Evolutionary conservation across 2,888 invertebrate species (phyloP), one percentile per base, ranked within the genome.

Genomic region (Steinernema carpocapsae): DNA sequence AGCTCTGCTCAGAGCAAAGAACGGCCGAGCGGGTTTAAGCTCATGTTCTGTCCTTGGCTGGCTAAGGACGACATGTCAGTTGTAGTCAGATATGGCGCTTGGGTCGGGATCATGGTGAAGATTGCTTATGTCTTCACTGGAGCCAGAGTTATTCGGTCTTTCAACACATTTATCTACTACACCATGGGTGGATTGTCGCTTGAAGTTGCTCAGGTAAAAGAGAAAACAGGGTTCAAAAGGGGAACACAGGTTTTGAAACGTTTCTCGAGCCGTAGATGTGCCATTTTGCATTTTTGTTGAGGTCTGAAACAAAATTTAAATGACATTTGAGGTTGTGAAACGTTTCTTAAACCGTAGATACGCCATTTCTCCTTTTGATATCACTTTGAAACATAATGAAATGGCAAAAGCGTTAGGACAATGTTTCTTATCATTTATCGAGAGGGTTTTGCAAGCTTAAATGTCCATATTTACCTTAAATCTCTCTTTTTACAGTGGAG

Each of bases 81-180:
- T 1, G 71, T 71, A 10, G 45, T 71, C 1, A n/a, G 71, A 7
- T 43, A 45, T n/a, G 43, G 71, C 22, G 71, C 71, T 7, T 71
- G 71, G 71, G 29, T 71, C 22, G 71, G 71, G 42, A 26, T 43
- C 45, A 71, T 43, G 71, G 71, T 71, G 14, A 71, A 71, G 43
- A 71, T 43, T n/a, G 70, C 70, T 19, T 70, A 42, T n/a, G 70
- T 70, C 17, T 70, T 70, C 43, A 70, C 70, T 7, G 70, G 70
- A 7, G 43, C 70, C 2, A 4, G 70, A 19, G 43, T 70, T 3
- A 42, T 70, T 22, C 70, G 70, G 2, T 37, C 70, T 3, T 70
- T 70, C 43, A 43, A 43, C 22, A 70, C 70, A n/a, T n/a, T 22
- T n/a, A 43, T 70, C 43, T 43, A 42, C 42, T n/a, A 70, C 42